Percentiles rank a stretch among this genome's conserved stretches.
Conservation (phyloP, 2,888 invertebrate species). For the Amiota communis region DNA sequence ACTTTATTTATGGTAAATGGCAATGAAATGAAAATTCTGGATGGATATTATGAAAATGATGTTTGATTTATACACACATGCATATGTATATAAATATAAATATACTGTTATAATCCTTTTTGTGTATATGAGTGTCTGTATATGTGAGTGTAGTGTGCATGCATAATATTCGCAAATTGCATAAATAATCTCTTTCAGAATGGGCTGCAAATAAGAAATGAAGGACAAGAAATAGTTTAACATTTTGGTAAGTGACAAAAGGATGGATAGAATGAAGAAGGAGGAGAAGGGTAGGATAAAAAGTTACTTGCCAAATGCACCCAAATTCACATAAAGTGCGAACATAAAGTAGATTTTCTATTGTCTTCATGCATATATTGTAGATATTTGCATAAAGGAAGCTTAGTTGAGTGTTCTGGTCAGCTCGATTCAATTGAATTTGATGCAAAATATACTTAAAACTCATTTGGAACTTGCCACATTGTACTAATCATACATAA, state of each 20-base stretch:
- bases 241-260: neutral
- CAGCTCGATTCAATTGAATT: constrained; percentile 29
- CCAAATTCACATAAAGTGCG: constrained; percentile 1
- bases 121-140: neutral
- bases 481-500: constrained; percentile 26
- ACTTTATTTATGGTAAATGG: no score
- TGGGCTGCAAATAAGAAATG: neutral
- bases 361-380: neutral
- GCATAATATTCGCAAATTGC: constrained; percentile 6
- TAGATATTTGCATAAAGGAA: constrained; percentile 10
- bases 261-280: neutral
- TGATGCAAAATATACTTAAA: no score
- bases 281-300: neutral
- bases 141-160: neutral
- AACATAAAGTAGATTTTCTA: neutral
- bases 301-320: neutral
- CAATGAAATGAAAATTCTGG: no score
- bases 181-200: neutral
- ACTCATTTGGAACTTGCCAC: constrained; percentile 27
- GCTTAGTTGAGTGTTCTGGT: neutral
- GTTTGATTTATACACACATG: no score
- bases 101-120: no score
- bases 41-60: no score
- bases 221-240: neutral
- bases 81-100: no score